phyloP scores from a whole-genome alignment of 2,113 vertebrate genomes.

The Hoplias malabaricus region DNA sequence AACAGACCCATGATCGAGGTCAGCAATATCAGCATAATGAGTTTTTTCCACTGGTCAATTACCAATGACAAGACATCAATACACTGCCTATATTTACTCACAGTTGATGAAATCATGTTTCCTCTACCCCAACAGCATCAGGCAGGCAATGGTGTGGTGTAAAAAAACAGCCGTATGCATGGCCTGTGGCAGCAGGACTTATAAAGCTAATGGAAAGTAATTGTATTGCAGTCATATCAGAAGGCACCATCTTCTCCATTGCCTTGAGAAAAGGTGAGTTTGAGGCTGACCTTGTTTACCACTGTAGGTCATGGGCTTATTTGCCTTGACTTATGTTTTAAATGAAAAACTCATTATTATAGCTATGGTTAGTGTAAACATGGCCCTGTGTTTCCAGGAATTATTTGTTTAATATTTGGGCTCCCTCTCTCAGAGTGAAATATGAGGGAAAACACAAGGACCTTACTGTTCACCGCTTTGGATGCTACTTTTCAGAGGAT shows the following conservation, averaged over 20 bases:
- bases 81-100: not conserved
- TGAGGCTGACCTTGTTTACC: slow-evolving; percentile 57
- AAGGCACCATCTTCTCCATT: slow-evolving; percentile 1
- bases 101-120: slow-evolving; percentile 3
- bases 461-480: not conserved
- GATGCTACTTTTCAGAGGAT: not conserved
- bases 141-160: not conserved
- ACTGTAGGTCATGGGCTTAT: slow-evolving; percentile 49
- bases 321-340: not conserved
- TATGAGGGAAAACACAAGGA: not conserved
- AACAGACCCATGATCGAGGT: not conserved
- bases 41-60: slow-evolving; percentile 2
- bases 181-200: slow-evolving; percentile 5
- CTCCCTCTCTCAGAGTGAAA: not conserved
- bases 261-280: slow-evolving; percentile 62
- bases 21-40: not conserved
- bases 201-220: slow-evolving; percentile 50
- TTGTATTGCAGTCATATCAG: slow-evolving; percentile 54
- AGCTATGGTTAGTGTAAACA: not conserved
- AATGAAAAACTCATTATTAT: slow-evolving; percentile 3
- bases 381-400: not conserved
- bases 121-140: not conserved
- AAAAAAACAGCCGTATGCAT: not conserved
- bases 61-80: slow-evolving; percentile 3
- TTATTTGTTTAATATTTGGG: not conserved